These are phyloP conservation scores for Todiramphus chloris DNA, from an alignment of 2,113 vertebrate genomes.

Conservation along the genomic window DNA sequence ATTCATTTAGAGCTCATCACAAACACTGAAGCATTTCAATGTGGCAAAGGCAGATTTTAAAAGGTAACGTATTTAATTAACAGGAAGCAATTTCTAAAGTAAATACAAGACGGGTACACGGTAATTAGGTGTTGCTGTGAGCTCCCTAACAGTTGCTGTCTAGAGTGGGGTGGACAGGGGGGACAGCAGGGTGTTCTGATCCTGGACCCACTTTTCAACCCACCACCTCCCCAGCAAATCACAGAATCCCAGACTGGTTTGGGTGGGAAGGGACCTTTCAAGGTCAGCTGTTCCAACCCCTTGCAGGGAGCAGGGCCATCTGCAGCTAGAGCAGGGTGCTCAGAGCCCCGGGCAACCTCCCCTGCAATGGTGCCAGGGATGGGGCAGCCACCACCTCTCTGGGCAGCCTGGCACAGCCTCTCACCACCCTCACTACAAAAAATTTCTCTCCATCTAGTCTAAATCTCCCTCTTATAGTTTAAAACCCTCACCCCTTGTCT, in stretches of 20 bases:
- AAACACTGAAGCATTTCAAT: not conserved
- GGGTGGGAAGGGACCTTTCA: not conserved
- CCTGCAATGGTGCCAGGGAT: not conserved
- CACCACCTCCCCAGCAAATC: not conserved
- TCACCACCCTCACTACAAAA: not conserved
- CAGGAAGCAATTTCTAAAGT: constrained; percentile 16
- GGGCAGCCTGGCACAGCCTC: not conserved
- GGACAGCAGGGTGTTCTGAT: not conserved
- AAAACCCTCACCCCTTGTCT: not conserved
- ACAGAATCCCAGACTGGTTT: not conserved
- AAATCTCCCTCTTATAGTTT: not conserved
- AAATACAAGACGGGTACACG: not conserved
- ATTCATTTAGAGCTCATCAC: not conserved
- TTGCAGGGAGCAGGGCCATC: too few species aligned
- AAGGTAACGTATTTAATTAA: constrained; percentile 42
- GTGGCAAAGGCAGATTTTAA: not conserved
- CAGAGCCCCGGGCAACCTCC: too few species aligned
- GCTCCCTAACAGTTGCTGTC: not conserved
- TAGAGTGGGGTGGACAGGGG: not conserved
- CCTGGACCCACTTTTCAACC: fast-evolving
- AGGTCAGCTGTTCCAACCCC: too few species aligned
- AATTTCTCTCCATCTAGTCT: not conserved
- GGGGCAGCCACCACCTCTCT: not conserved
- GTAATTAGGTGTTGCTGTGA: fast-evolving
- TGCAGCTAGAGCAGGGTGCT: too few species aligned